A percentile compares a stretch with the other conserved stretches of the same genome.
Evolutionary conservation across 2,888 invertebrate genomes (phyloP).

Genomic region (Gortyna flavago): DNA sequence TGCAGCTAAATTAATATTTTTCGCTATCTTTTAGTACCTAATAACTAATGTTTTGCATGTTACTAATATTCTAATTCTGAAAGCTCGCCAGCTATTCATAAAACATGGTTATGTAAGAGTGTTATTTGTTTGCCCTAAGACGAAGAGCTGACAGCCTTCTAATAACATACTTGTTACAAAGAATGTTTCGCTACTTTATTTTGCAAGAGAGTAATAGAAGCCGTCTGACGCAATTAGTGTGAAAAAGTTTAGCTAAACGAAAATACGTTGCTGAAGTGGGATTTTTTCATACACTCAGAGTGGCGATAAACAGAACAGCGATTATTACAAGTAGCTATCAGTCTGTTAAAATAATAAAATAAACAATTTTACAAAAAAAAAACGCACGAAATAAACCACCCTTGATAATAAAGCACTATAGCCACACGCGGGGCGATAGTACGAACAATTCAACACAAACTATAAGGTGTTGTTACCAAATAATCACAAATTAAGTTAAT

Average conservation of each 20-base stretch:
- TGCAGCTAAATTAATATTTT: too few relatives aligned
- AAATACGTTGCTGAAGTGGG: background rate
- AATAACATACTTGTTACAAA: slow-evolving; percentile 12
- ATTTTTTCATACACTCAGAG: background rate
- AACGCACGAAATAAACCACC: too few relatives aligned
- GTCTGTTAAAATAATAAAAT: too few relatives aligned
- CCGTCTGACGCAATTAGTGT: slow-evolving; percentile 21
- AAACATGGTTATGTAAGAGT: background rate
- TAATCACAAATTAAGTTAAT: too few relatives aligned
- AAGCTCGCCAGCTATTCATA: slow-evolving; percentile 2
- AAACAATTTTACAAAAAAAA: too few relatives aligned
- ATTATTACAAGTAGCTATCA: too few relatives aligned
- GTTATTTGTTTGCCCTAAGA: slow-evolving; percentile 4
- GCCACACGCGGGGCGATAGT: too few relatives aligned
- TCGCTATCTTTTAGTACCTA: too few relatives aligned
- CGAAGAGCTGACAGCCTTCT: slow-evolving; percentile 5
- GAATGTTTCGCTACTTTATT: slow-evolving; percentile 13
- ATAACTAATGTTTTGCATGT: background rate
- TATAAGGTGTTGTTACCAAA: too few relatives aligned
- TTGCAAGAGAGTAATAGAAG: slow-evolving; percentile 23
- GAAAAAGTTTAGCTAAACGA: slow-evolving; percentile 9
- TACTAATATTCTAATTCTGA: background rate
- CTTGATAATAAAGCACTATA: too few relatives aligned
- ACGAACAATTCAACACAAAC: too few relatives aligned
- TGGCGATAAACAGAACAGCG: background rate